Base-by-base conservation (phyloP, 2,888 invertebrate species). In the Gortyna flavago region DNA sequence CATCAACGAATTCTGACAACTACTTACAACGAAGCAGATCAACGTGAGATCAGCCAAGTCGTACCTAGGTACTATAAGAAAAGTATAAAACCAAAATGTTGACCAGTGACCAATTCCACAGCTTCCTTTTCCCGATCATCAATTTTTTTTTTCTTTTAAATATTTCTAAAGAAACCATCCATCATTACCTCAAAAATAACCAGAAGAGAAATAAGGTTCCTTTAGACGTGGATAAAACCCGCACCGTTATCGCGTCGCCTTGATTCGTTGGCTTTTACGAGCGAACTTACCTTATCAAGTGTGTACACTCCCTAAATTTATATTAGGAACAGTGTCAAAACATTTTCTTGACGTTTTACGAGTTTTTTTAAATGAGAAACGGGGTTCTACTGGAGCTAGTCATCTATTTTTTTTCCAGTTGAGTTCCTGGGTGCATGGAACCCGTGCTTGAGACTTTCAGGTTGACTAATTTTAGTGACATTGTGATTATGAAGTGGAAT, bases 301-400 rank as follows among this genome's bases (percentile, higher is more conserved):
- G 82, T 90, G 81, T 80, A 85, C 85, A 85, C 85, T 86, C 87
- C 90, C 85, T 91, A 88, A 89, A 83, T 86, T 89, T 88, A 92
- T 91, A 93, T 91, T 89, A 91, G 90, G 90, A 90, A 89, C 90
- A 90, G 90, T 93, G 94, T 92, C 92, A 93, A 93, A 95, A 94
- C 92, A 94, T 92, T 94, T 93, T 90, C 91, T 87, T 84, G 87
- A 77, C 89, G 88, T 85, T 95, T 95, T 94, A 95, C 91, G 94
- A 92, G 79, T 87, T 89, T 93, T 93, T 93, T 93, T 92, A 93
- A 94, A 94, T 91, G 92, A 93, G 90, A 89, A 91, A 90, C 89
- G 85, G 86, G 85, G 85, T 84, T 88, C 84, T 85, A 77, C 84
- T 81, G 87, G 87, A 89, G 77, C 84, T 69, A 76, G 80, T 79